Evolutionary conservation across 2,888 invertebrate genomes (phyloP).

Genomic region (Patella caerulea): DNA sequence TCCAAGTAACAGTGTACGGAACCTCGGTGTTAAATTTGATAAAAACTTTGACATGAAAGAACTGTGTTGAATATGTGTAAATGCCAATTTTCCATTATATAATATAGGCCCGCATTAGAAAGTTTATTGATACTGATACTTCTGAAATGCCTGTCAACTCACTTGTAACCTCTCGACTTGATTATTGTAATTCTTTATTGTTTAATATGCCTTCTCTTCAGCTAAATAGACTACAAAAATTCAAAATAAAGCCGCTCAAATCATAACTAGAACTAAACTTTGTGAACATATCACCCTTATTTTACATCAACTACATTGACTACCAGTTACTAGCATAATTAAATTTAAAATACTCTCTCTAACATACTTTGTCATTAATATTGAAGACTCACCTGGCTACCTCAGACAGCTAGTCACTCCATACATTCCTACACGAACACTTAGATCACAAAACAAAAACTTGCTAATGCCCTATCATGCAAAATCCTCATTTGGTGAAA

Average conservation of each 20-base stretch:
- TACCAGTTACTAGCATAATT: background rate
- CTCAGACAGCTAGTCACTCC: too few species aligned
- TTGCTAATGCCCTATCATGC: too few species aligned
- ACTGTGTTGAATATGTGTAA: background rate
- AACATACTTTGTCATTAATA: too few species aligned
- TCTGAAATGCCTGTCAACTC: background rate
- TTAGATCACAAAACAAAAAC: too few species aligned
- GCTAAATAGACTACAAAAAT: slow-evolving; percentile 13
- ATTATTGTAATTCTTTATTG: slow-evolving; percentile 13
- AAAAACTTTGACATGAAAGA: background rate
- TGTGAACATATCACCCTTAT: slow-evolving; percentile 5
- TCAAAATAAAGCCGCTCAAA: slow-evolving; percentile 15
- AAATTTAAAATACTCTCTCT: too few species aligned
- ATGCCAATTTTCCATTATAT: slow-evolving; percentile 3
- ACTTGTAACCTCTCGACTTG: slow-evolving; percentile 3
- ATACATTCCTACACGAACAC: too few species aligned
- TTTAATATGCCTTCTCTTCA: background rate
- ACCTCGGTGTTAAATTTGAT: slow-evolving; percentile 15
- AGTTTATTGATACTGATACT: background rate
- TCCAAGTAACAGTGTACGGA: background rate
- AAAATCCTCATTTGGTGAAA: too few species aligned
- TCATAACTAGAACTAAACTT: slow-evolving; percentile 8
- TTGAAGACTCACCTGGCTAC: too few species aligned
- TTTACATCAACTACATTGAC: slow-evolving; percentile 12
- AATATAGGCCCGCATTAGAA: slow-evolving; percentile 14